Conservation (phyloP, 2,888 invertebrate species). For the Rotaria magnacalcarata region DNA sequence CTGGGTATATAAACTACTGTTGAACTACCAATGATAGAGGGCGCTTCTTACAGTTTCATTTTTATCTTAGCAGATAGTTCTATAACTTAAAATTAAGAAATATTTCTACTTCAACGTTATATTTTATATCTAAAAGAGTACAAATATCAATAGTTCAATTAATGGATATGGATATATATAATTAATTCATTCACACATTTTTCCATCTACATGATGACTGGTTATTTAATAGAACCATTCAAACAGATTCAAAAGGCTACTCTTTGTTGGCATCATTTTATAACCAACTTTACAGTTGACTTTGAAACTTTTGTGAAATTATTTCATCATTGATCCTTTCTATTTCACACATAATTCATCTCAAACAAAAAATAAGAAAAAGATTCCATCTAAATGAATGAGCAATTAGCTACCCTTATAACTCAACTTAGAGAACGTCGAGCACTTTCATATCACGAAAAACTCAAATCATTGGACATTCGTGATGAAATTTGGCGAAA, state of each 20-base stretch:
- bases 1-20: too few species aligned
- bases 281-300: too few species aligned
- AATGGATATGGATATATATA: too few species aligned
- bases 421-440: conserved; percentile 16
- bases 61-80: too few species aligned
- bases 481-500: conserved; percentile 32
- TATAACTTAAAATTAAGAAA: too few species aligned
- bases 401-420: not conserved
- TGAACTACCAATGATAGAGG: not conserved
- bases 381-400: not conserved
- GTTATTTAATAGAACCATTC: not conserved
- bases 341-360: not conserved
- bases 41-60: not conserved
- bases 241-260: not conserved
- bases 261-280: not conserved
- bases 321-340: not conserved
- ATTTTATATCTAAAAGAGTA: too few species aligned
- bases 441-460: not conserved
- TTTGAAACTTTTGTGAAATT: too few species aligned
- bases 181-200: not conserved
- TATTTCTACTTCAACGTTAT: too few species aligned
- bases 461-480: not conserved
- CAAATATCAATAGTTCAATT: too few species aligned
- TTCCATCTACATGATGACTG: not conserved
- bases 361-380: not conserved